These are phyloP conservation scores for Leptopilina syphax DNA, from an alignment of 2,888 invertebrate species.

Conservation along the genomic window DNA sequence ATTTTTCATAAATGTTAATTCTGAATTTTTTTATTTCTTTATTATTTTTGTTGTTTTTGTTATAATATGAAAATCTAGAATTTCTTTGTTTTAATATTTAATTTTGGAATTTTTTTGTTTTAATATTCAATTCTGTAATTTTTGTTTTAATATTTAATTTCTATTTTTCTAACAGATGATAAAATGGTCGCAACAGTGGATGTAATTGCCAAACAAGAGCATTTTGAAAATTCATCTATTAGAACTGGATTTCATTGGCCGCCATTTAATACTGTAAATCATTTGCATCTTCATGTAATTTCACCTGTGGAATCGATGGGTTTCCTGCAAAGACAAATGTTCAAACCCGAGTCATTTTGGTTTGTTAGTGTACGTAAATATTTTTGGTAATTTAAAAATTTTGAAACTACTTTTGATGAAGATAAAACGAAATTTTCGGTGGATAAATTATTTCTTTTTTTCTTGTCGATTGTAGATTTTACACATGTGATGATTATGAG, in stretches of 20 bases:
- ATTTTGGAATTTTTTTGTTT: too few relatives aligned
- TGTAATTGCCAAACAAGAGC: constrained; percentile 77
- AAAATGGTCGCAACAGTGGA: constrained; percentile 82
- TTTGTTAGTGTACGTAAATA: constrained; percentile 86
- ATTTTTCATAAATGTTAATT: too few relatives aligned
- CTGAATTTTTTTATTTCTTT: too few relatives aligned
- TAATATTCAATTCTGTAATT: neutral
- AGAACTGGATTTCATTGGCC: constrained; percentile 94
- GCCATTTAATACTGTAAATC: constrained; percentile 89
- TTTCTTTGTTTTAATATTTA: too few relatives aligned
- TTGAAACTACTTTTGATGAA: too few relatives aligned
- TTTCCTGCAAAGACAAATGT: constrained; percentile 82
- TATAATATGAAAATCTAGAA: too few relatives aligned
- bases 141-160: constrained; percentile 5
- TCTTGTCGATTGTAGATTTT: too few relatives aligned
- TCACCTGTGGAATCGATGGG: constrained; percentile 88
- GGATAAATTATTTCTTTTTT: too few relatives aligned
- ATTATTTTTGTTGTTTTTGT: too few relatives aligned
- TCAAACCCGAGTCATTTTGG: constrained; percentile 87
- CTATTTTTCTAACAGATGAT: constrained; percentile 78
- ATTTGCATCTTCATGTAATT: constrained; percentile 92
- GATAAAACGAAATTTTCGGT: too few relatives aligned
- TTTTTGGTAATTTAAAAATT: neutral
- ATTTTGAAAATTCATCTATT: constrained; percentile 74
- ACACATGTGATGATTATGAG: too few relatives aligned